Evolutionary conservation across 2,888 invertebrate genomes (phyloP), one percentile per base, ranked within the genome.

Genomic region (Pseudococcus jackbeardsleyi): DNA sequence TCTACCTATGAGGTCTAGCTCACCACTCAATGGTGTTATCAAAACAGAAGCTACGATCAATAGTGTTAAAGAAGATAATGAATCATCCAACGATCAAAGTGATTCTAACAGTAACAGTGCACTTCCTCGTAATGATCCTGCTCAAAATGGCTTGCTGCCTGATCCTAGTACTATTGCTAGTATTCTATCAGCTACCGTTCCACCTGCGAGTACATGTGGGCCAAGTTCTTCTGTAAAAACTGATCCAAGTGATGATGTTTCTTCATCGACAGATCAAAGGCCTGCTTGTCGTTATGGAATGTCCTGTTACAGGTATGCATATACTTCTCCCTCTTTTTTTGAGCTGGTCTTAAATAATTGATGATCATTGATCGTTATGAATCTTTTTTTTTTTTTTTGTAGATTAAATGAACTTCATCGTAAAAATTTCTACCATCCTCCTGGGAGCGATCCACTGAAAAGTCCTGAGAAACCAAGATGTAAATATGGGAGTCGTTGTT

Each of bases 391-490:
- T 33, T 42, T 42, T 42, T 42, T 42, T 42, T 1, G 42, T 22
- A 82, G 79, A 46, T 19, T 46, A 11, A 82, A 46, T 19, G 46
- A n/a, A 11, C 8, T 17, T 0, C 79, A 82, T 19, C 79, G 79
- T 3, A 11, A 46, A 46, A 82, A 82, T 19, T 82, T 82, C 12
- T 46, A 6, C 5, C 79, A 82, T 19, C 79, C 79, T 3, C 46
- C 46, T 19, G 79, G 46, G 19, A 82, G n/a, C 8, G 79, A 82
- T 82, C 79, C 79, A n/a, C 19, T 15, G 9, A 82, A 39, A 46
- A 82, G 79, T 46, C 79, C 79, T 0, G 79, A 46, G 9, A 82
- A 82, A 19, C 79, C 79, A 0, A 42, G 79, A 46, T 82, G 79
- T 19, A 39, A 33, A 5, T 82, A 82, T 22, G 79, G 79, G 6